These are phyloP conservation scores for Tillus elongatus DNA, from an alignment of 2,888 invertebrate species.

Conservation along the genomic window DNA sequence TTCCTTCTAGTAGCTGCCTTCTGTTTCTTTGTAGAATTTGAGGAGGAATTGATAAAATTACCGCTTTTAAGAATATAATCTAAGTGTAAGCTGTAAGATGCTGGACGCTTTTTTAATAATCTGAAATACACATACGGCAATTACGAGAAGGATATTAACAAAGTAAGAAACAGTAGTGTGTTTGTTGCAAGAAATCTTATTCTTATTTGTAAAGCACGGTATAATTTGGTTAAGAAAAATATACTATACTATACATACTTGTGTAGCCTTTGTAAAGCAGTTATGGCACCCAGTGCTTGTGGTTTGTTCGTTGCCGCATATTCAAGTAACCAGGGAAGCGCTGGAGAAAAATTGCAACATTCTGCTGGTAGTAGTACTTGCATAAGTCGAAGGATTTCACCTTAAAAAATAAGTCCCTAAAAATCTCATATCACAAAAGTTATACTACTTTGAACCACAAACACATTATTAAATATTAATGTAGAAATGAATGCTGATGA, in stretches of 20 bases:
- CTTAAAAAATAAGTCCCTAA: slow-evolving; percentile 40
- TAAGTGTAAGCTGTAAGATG: slow-evolving; percentile 73
- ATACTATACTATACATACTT: slow-evolving; percentile 36
- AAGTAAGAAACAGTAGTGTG: no score
- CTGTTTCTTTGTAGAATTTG: slow-evolving; percentile 21
- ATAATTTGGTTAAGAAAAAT: no score
- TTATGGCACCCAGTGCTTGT: slow-evolving; percentile 73
- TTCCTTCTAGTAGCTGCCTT: slow-evolving; percentile 29
- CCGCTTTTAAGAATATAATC: slow-evolving; percentile 60
- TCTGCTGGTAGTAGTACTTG: slow-evolving; percentile 80
- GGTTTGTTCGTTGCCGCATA: slow-evolving; percentile 72
- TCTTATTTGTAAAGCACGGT: no score
- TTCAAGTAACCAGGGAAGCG: slow-evolving; percentile 71
- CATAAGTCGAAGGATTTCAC: slow-evolving; percentile 78
- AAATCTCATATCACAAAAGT: no score
- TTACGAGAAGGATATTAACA: no score
- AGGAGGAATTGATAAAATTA: slow-evolving; percentile 31
- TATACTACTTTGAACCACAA: no score
- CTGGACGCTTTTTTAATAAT: slow-evolving; percentile 70
- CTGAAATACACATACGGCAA: no score
- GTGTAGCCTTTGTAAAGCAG: slow-evolving; percentile 69
- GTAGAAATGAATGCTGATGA: no score
- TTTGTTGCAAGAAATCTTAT: no score
- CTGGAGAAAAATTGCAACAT: slow-evolving; percentile 72
- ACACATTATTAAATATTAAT: no score